phyloP scores from a whole-genome alignment of 2,797 vertebrate species.

The Eulemur rubriventer region DNA sequence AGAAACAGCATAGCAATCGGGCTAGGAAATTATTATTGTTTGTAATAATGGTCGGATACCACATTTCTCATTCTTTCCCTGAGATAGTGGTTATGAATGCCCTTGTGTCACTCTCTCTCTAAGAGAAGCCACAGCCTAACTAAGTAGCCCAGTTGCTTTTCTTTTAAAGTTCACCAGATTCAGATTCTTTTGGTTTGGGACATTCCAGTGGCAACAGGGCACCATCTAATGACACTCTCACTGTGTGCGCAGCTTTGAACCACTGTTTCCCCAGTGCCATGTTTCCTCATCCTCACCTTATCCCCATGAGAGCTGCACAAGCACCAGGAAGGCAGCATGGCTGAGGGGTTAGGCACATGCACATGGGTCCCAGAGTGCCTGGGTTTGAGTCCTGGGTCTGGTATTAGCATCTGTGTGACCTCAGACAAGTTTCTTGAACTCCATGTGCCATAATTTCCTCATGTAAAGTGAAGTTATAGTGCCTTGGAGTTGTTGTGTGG shows the following conservation, averaged over 20 bases:
- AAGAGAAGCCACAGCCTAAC: neutral
- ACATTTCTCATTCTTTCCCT: neutral
- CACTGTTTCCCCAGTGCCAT: neutral
- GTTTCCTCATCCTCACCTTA: neutral
- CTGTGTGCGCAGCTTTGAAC: neutral
- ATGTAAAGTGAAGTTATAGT: neutral
- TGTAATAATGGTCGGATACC: neutral
- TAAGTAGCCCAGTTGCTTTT: neutral
- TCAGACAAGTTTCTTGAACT: neutral
- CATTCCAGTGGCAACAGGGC: neutral
- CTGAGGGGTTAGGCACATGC: neutral
- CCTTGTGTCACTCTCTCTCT: neutral
- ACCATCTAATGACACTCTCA: neutral
- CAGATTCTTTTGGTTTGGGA: neutral
- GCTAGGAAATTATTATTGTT: neutral
- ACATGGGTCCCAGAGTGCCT: neutral
- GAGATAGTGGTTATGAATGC: neutral
- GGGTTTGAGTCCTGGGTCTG: neutral
- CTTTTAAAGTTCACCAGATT: neutral
- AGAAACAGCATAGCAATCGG: neutral
- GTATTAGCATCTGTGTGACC: neutral
- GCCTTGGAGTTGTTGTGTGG: neutral
- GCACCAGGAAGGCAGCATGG: neutral
- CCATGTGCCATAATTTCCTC: neutral
- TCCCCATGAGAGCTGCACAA: neutral